These are phyloP conservation scores for Rhincodon typus DNA, from an alignment of 2,797 vertebrate species.

Conservation along the genomic window DNA sequence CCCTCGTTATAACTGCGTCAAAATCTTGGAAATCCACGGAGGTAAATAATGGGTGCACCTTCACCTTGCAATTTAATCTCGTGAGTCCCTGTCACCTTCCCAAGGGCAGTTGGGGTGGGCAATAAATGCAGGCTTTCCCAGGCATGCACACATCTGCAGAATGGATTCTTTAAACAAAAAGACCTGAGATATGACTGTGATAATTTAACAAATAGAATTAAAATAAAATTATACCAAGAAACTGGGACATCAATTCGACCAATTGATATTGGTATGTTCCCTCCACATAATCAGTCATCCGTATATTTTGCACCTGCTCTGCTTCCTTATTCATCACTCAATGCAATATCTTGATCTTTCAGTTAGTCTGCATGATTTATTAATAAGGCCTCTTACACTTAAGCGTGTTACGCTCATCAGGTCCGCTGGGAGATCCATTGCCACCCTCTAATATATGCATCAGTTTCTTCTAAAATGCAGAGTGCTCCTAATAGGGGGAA, in stretches of 20 bases:
- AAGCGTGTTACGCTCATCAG: no score
- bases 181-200: not conserved
- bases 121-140: no score
- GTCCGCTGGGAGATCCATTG: not conserved
- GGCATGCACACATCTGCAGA: no score
- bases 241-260: not conserved
- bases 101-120: no score
- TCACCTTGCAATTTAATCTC: no score
- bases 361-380: not conserved
- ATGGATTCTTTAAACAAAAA: no score
- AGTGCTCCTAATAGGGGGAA: not conserved
- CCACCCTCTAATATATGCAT: not conserved
- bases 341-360: not conserved
- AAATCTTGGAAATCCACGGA: no score
- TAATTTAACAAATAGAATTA: not conserved
- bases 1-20: no score
- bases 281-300: not conserved
- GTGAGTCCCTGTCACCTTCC: no score
- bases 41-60: no score
- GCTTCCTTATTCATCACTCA: not conserved
- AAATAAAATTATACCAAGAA: not conserved
- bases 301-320: not conserved
- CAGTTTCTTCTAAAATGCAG: not conserved
- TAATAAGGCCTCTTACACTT: not conserved
- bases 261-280: not conserved